A percentile compares a stretch with the other conserved stretches of the same genome.
These are phyloP conservation scores for Archips xylosteana DNA, from an alignment of 2,888 invertebrate species.

Conservation along the genomic window DNA sequence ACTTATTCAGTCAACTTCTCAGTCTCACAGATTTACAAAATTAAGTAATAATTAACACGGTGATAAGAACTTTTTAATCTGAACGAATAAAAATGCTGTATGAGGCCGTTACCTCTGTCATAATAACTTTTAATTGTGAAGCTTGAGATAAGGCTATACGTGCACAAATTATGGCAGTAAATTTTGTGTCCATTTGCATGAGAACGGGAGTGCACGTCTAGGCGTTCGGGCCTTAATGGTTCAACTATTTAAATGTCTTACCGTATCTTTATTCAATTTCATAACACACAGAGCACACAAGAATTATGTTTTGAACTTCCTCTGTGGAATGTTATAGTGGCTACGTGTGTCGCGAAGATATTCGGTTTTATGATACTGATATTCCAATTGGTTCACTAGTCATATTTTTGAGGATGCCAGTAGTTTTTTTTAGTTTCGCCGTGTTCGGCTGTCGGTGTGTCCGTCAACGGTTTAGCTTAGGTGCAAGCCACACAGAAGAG, in stretches of 20 bases:
- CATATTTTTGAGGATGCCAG: too few species aligned
- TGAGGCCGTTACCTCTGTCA: conserved; percentile 51
- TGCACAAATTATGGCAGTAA: conserved; percentile 62
- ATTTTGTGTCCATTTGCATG: conserved; percentile 71
- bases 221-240: conserved; percentile 62
- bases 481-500: too few species aligned
- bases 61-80: conserved; percentile 44
- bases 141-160: conserved; percentile 53
- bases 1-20: not conserved
- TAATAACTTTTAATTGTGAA: conserved; percentile 64
- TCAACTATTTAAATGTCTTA: conserved; percentile 74
- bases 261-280: conserved; percentile 72
- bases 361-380: not conserved
- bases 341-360: conserved; percentile 6
- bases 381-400: not conserved
- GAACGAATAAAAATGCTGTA: conserved; percentile 48
- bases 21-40: not conserved
- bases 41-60: not conserved
- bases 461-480: too few species aligned
- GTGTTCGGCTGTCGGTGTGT: too few species aligned
- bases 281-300: conserved; percentile 52
- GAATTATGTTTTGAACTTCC: conserved; percentile 60
- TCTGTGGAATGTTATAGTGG: conserved; percentile 38
- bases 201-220: conserved; percentile 61
- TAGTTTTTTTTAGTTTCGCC: too few species aligned